Conservation (phyloP, 2,113 vertebrate species). For the Poeciliopsis turrubarensis region DNA sequence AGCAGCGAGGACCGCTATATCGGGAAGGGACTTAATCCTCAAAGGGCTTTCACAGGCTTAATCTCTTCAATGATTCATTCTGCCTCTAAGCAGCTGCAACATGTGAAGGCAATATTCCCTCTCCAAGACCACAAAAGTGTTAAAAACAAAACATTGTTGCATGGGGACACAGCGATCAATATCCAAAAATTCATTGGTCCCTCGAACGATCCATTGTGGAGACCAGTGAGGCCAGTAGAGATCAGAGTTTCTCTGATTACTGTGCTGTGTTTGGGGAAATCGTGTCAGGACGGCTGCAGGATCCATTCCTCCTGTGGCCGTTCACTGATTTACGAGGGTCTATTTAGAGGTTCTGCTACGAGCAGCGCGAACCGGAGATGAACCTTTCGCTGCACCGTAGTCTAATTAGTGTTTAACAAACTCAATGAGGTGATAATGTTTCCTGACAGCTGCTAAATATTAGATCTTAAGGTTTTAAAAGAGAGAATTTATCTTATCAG, state of each 20-base stretch:
- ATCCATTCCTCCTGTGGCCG: conserved; percentile 35
- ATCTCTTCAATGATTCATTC: conserved; percentile 74
- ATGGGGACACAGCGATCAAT: conserved; percentile 30
- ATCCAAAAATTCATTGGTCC: conserved; percentile 21
- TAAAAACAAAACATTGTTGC: conserved; percentile 24
- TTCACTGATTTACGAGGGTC: conserved; percentile 47
- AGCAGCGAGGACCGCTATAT: conserved; percentile 51
- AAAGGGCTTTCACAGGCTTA: conserved; percentile 68
- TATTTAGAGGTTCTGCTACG: conserved; percentile 31
- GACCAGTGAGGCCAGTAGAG: conserved; percentile 19
- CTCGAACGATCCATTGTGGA: conserved; percentile 21
- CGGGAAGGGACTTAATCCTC: conserved; percentile 70
- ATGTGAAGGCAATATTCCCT: conserved; percentile 70
- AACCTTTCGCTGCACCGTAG: conserved; percentile 20
- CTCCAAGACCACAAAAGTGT: conserved; percentile 40
- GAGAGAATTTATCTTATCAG: not conserved
- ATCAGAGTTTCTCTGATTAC: conserved; percentile 16
- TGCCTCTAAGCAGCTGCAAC: conserved; percentile 68
- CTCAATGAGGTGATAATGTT: conserved; percentile 26
- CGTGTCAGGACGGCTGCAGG: not conserved
- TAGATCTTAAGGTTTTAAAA: conserved; percentile 13
- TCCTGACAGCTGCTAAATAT: conserved; percentile 6
- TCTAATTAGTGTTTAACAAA: conserved; percentile 40
- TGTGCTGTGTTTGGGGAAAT: conserved; percentile 25
- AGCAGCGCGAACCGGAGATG: conserved; percentile 18